phyloP scores from a whole-genome alignment of 2,797 vertebrate genomes.

The Eurystomus glaucurus region DNA sequence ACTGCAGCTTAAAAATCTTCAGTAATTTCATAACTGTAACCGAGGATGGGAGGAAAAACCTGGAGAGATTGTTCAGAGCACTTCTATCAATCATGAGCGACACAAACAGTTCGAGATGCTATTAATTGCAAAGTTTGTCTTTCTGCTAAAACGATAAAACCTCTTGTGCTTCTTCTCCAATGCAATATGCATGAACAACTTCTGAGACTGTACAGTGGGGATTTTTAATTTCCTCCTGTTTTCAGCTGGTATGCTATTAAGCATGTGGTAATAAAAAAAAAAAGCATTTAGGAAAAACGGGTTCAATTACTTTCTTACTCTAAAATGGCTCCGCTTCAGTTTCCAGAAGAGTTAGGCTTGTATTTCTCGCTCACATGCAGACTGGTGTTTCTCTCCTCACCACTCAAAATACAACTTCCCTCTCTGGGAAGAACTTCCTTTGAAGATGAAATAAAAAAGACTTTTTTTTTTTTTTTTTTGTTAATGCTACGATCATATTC shows the following conservation, averaged over 20 bases:
- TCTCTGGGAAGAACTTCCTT: not conserved
- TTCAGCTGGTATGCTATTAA: not conserved
- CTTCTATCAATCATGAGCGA: fast-evolving
- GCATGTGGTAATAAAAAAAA: not conserved
- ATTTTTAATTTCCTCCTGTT: not conserved
- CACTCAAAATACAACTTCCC: not conserved
- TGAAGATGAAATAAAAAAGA: not conserved
- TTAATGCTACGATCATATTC: not conserved
- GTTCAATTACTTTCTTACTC: not conserved
- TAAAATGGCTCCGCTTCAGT: not conserved
- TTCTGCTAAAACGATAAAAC: not conserved
- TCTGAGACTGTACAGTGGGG: not conserved
- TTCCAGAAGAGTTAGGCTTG: not conserved
- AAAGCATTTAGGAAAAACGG: not conserved
- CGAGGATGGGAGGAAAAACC: not conserved
- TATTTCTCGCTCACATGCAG: not conserved
- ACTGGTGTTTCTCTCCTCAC: not conserved
- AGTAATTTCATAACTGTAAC: not conserved
- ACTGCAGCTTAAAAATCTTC: not conserved
- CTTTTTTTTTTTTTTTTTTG: too few species aligned
- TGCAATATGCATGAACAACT: not conserved
- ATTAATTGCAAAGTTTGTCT: not conserved
- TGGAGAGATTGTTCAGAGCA: not conserved
- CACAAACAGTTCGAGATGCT: not conserved
- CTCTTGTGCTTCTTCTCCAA: not conserved